A percentile compares a stretch with the other conserved stretches of the same genome.
These are phyloP conservation scores for Leptinotarsa tumamoca DNA, from an alignment of 2,888 invertebrate genomes.

Conservation along the genomic window DNA sequence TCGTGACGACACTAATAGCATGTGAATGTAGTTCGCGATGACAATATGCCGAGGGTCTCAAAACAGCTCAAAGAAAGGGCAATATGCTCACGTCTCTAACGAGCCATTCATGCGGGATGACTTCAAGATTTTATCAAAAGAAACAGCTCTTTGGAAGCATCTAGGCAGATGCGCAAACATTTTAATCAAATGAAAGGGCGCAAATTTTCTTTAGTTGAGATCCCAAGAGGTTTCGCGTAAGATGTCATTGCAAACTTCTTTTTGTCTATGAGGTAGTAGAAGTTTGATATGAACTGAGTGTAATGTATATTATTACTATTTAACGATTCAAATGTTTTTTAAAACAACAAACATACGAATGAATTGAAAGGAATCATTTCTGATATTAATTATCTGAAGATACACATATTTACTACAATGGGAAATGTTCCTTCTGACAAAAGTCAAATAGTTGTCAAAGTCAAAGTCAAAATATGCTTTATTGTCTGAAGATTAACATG, in stretches of 20 bases:
- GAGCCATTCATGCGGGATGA: conserved; percentile 33
- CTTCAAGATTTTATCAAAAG: conserved; percentile 33
- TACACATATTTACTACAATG: too few species aligned
- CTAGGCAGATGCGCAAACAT: conserved; percentile 35
- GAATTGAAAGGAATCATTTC: too few species aligned
- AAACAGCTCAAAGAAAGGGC: conserved; percentile 18
- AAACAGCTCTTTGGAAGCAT: conserved; percentile 27
- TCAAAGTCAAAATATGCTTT: too few species aligned
- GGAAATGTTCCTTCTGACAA: too few species aligned
- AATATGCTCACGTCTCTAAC: conserved; percentile 32
- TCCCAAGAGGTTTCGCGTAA: neutral
- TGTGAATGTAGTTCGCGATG: conserved; percentile 13
- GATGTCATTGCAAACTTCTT: neutral
- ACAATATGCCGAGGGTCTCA: conserved; percentile 24
- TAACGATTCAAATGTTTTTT: too few species aligned
- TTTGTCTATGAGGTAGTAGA: neutral
- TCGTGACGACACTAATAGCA: too few species aligned
- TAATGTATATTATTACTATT: too few species aligned
- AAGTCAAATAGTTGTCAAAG: too few species aligned
- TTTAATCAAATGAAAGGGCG: conserved; percentile 36
- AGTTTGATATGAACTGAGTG: neutral
- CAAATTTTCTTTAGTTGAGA: conserved; percentile 20
- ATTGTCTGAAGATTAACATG: too few species aligned
- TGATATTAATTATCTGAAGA: too few species aligned
- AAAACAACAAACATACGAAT: too few species aligned